A percentile compares a stretch with the other conserved stretches of the same genome.
Evolutionary conservation across 2,888 invertebrate species (phyloP).

Genomic region (Scaptomyza cyrtandrae): DNA sequence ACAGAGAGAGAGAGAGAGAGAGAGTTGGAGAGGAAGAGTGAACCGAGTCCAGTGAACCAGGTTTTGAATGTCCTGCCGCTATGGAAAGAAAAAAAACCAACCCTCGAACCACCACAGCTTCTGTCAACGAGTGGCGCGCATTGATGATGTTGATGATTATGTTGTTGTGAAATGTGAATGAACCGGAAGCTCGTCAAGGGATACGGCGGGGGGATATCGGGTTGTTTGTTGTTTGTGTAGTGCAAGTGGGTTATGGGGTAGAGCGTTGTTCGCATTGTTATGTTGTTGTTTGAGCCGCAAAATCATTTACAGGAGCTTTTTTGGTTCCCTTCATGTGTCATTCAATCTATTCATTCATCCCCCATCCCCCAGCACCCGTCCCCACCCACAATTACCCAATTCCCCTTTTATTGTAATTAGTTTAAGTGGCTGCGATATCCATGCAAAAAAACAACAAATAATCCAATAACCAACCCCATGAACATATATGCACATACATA

Average conservation of each 20-base stretch:
- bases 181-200: slow-evolving; percentile 34
- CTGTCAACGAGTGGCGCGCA: slow-evolving; percentile 46
- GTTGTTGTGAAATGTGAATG: slow-evolving; percentile 30
- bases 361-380: neutral
- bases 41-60: neutral
- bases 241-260: neutral
- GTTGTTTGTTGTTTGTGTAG: neutral
- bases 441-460: slow-evolving; percentile 5
- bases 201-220: neutral
- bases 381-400: neutral
- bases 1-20: no score
- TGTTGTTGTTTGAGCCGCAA: slow-evolving; percentile 42
- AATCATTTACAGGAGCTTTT: slow-evolving; percentile 58
- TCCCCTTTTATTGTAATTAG: slow-evolving; percentile 53
- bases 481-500: neutral
- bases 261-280: slow-evolving; percentile 26
- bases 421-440: slow-evolving; percentile 52
- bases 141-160: slow-evolving; percentile 27
- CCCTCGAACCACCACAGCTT: slow-evolving; percentile 26
- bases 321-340: neutral
- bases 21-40: neutral
- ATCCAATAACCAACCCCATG: slow-evolving; percentile 4
- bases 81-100: slow-evolving; percentile 8
- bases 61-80: slow-evolving; percentile 4
- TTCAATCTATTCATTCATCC: neutral